Evolutionary conservation across 2,113 vertebrate species (phyloP).

Genomic region (Bungarus multicinctus): DNA sequence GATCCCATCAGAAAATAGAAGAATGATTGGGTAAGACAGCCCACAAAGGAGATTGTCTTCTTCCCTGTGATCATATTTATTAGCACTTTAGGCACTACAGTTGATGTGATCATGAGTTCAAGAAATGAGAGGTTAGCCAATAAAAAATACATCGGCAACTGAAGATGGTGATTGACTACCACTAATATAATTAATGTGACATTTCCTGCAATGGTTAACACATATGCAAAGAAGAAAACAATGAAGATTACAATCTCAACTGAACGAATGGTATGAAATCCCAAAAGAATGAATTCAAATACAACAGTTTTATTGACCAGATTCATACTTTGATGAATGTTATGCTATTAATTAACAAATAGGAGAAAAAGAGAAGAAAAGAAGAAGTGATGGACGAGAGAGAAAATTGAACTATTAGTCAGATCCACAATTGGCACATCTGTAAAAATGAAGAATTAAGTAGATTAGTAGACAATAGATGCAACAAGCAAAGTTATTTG

Average conservation of each 20-base stretch:
- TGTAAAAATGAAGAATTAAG: background rate
- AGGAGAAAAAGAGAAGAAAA: background rate
- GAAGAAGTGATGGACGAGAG: background rate
- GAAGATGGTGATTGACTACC: background rate
- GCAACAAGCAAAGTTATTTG: background rate
- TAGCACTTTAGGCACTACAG: constrained; percentile 38
- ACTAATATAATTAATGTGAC: constrained; percentile 24
- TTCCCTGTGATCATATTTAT: constrained; percentile 7
- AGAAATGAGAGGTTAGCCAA: constrained; percentile 28
- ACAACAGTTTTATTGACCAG: constrained; percentile 21
- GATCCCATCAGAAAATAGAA: constrained; percentile 42
- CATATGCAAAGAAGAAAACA: constrained; percentile 28
- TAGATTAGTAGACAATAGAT: background rate
- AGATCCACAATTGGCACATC: background rate
- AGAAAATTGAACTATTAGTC: background rate
- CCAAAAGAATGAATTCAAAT: constrained; percentile 42
- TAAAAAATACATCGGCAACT: constrained; percentile 42
- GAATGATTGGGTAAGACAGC: constrained; percentile 37
- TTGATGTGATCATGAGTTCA: constrained; percentile 34
- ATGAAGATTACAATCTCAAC: constrained; percentile 23
- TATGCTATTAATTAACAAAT: background rate
- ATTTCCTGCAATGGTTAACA: constrained; percentile 20
- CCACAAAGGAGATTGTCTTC: constrained; percentile 41
- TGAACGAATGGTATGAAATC: constrained; percentile 29
- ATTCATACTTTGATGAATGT: background rate